These are phyloP conservation scores for Podarcis raffonei DNA, from an alignment of 2,113 vertebrate species.

Conservation along the genomic window DNA sequence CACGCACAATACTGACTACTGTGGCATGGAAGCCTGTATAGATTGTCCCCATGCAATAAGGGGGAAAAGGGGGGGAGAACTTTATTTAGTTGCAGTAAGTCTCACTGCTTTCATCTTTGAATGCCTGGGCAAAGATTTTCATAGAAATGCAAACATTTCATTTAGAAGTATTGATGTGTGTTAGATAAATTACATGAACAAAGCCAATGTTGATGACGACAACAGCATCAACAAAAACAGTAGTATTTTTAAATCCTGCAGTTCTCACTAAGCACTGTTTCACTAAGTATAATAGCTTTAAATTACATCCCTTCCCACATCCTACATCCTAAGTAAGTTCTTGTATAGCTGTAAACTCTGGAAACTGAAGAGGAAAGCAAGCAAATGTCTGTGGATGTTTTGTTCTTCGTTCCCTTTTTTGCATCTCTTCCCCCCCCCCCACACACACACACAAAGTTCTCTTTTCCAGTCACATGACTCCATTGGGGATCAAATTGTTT, in stretches of 20 bases:
- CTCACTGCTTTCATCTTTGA: not conserved
- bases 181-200: conserved; percentile 14
- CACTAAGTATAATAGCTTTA: not conserved
- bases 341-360: not conserved
- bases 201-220: not conserved
- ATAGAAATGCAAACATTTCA: not conserved
- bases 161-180: not conserved
- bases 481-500: not conserved
- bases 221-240: not conserved
- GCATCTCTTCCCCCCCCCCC: not conserved
- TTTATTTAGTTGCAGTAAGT: not conserved
- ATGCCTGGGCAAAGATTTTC: not conserved
- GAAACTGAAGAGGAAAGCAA: not conserved
- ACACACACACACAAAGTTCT: not conserved
- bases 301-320: too few species aligned
- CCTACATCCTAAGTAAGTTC: not conserved
- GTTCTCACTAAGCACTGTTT: not conserved
- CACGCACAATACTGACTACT: not conserved
- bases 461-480: not conserved
- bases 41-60: fast-evolving
- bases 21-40: not conserved
- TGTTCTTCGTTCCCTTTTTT: not conserved
- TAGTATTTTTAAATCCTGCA: not conserved
- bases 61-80: not conserved
- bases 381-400: not conserved